A percentile compares a stretch with the other conserved stretches of the same genome.
phyloP scores from a whole-genome alignment of 2,113 vertebrate species.

The Brevimyrus niger region DNA sequence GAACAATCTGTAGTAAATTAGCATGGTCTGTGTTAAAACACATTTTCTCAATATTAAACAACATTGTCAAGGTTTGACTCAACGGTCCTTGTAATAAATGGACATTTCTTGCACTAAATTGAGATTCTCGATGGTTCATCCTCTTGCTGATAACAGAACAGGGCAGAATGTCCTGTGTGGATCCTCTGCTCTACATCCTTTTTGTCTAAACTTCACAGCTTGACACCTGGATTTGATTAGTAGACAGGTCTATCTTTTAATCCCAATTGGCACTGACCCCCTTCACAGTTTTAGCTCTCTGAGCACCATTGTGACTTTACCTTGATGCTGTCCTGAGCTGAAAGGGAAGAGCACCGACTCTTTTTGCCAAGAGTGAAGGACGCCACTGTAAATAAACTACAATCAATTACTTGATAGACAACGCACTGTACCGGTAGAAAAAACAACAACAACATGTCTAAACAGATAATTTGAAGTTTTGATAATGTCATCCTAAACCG shows the following conservation, averaged over 20 bases:
- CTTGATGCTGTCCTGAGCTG: slow-evolving; percentile 10
- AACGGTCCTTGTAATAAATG: neutral
- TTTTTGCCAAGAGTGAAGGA: neutral
- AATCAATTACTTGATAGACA: neutral
- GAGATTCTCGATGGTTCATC: neutral
- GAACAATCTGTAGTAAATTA: neutral
- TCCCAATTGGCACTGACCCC: slow-evolving; percentile 42
- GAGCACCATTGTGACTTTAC: slow-evolving; percentile 14
- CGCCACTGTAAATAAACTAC: neutral
- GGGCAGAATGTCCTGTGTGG: neutral
- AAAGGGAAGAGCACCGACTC: neutral
- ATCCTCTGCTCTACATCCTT: slow-evolving; percentile 33
- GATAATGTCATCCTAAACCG: neutral
- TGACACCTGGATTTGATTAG: slow-evolving; percentile 48
- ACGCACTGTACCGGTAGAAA: neutral
- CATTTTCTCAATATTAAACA: neutral
- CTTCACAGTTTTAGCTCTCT: neutral
- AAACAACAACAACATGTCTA: neutral
- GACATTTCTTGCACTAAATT: neutral
- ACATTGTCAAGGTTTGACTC: neutral
- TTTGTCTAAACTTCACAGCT: slow-evolving; percentile 25
- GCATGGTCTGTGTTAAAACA: neutral
- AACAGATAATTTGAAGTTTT: neutral
- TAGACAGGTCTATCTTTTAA: slow-evolving; percentile 60
- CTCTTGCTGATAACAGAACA: neutral